A percentile compares a stretch with the other conserved stretches of the same genome.
phyloP scores from a whole-genome alignment of 2,113 vertebrate genomes.

The Alosa alosa region DNA sequence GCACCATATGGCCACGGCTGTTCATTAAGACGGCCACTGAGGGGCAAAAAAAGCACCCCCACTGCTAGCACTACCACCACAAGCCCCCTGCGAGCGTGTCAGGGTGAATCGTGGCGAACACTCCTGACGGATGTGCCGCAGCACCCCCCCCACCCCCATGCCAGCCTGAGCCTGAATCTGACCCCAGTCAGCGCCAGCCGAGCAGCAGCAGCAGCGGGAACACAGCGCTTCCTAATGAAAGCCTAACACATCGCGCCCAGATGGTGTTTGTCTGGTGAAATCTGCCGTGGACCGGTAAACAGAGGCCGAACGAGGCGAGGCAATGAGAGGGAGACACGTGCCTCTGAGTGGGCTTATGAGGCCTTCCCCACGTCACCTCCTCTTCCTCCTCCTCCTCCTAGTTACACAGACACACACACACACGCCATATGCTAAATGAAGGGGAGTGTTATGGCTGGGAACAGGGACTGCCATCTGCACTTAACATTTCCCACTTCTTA shows the following conservation, averaged over 20 bases:
- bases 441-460: background rate
- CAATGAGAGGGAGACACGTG: background rate
- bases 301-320: conserved; percentile 47
- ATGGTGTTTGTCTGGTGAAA: conserved; percentile 74
- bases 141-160: background rate
- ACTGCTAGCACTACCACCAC: conserved; percentile 48
- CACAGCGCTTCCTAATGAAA: conserved; percentile 58
- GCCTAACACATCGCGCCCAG: conserved; percentile 65
- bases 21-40: conserved; percentile 68
- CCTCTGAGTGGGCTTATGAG: background rate
- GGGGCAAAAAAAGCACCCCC: conserved; percentile 52
- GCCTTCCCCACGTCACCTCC: background rate
- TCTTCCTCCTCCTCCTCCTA: no score
- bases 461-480: background rate
- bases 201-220: background rate
- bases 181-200: background rate
- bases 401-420: background rate
- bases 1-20: conserved; percentile 65
- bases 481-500: background rate
- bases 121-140: conserved; percentile 50
- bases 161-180: conserved; percentile 20
- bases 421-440: background rate
- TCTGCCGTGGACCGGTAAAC: conserved; percentile 64
- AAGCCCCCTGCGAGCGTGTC: conserved; percentile 54
- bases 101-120: conserved; percentile 55